Evolutionary conservation across 2,888 invertebrate genomes (phyloP), one percentile per base, ranked within the genome.

Genomic region (Clunio marinus): DNA sequence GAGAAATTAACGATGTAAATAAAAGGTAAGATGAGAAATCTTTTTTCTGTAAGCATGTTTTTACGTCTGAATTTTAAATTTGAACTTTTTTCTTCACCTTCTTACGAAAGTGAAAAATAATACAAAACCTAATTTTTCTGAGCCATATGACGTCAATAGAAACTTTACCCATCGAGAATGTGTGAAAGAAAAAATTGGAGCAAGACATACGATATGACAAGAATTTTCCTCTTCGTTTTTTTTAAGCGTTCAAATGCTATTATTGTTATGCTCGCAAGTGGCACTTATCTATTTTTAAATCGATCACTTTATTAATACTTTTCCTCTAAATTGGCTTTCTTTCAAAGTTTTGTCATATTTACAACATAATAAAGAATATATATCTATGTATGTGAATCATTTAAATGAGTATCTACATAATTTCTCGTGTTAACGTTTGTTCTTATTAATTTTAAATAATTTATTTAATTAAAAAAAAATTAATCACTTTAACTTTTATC

Each of bases 151-250:
- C 57, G 57, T 57, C 57, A 57, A 27, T 57, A 4, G 27, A 57
- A 27, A 57, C 57, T 27, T 27, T 13, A 24, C 27, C 25, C 57
- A 27, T 4, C 27, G n/a, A 24, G 13, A 57, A 66, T 55, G 55
- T 66, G 66, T 66, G 66, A 66, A 65, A 7, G 41, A 28, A 35
- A 63, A 66, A 66, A 66, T 66, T 66, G 28, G 66, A 66, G 63
- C 63, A 63, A 37, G 45, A 46, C 45, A 45, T 27, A 17, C 45
- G 20, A 35, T 20, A n/a, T 55, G 66, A 55, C 32, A 45, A 37
- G n/a, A 27, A 5, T 46, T 27, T 22, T 51, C 22, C n/a, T 15
- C 45, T 45, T 45, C 45, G 10, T 3, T 17, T 22, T 24, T 22
- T 27, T 57, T 22, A 25, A 22, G 25, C 10, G 22, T 2, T 5